Percentiles rank a stretch among this genome's conserved stretches.
Evolutionary conservation across 92 coral and sea anemone species (phyloP).

Genomic region (Isaurus tuberculatus): DNA sequence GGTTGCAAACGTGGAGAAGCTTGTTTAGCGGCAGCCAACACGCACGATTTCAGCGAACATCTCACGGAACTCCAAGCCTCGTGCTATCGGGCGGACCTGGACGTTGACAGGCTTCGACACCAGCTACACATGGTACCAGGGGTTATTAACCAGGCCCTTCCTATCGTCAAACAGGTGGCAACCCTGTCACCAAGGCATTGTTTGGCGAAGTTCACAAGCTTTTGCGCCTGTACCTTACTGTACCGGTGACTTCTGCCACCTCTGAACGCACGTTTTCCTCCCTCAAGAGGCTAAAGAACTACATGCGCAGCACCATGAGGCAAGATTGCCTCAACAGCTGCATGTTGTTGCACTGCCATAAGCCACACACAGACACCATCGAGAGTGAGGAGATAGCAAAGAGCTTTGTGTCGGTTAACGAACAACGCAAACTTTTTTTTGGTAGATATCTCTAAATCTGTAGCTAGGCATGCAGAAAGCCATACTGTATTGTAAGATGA

Average conservation of each 20-base stretch:
- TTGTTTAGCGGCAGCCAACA: constrained; percentile 54
- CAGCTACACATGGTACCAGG: constrained; percentile 57
- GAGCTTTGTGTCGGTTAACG: constrained; percentile 41
- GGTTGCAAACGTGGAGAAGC: constrained; percentile 48
- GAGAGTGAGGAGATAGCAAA: constrained; percentile 39
- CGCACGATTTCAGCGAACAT: constrained; percentile 37
- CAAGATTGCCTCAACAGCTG: neutral
- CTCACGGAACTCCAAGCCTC: constrained; percentile 42
- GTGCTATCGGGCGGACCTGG: constrained; percentile 49
- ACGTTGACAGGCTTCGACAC: constrained; percentile 47
- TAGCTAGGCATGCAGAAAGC: constrained; percentile 30
- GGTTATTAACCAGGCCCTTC: constrained; percentile 43
- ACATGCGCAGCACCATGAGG: constrained; percentile 32
- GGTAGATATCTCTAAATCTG: constrained; percentile 11
- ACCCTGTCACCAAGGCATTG: constrained; percentile 49
- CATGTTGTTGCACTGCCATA: neutral
- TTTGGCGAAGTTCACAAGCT: constrained; percentile 39
- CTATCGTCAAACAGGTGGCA: constrained; percentile 26
- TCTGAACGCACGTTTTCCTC: constrained; percentile 43
- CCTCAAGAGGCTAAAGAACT: constrained; percentile 35
- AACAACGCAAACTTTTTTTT: neutral
- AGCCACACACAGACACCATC: constrained; percentile 36
- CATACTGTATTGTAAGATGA: constrained; percentile 23
- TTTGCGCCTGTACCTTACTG: constrained; percentile 25
- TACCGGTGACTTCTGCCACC: constrained; percentile 25